A percentile compares a stretch with the other conserved stretches of the same genome.
These are phyloP conservation scores for Zele albiditarsus DNA, from an alignment of 2,888 invertebrate species.

Conservation along the genomic window DNA sequence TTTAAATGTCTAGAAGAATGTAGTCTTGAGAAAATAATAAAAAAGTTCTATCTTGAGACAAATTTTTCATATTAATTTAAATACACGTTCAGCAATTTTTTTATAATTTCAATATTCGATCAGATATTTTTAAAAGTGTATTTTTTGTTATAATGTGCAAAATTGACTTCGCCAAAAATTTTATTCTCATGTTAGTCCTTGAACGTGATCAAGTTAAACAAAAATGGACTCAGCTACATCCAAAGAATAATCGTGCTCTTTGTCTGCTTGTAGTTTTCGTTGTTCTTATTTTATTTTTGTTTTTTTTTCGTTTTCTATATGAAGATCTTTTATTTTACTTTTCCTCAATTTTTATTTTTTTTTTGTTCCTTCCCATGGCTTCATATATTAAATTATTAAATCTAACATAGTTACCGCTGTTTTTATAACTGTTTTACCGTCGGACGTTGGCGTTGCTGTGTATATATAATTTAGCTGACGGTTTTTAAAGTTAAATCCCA, in stretches of 20 bases:
- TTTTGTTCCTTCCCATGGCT: background rate
- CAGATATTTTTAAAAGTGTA: too few relatives aligned
- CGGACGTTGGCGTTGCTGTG: conserved; percentile 43
- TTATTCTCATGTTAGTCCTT: background rate
- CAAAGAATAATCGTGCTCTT: background rate
- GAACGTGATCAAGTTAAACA: background rate
- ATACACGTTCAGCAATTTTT: too few relatives aligned
- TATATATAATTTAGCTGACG: conserved; percentile 43
- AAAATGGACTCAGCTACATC: background rate
- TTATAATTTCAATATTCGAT: too few relatives aligned
- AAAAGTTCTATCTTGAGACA: too few relatives aligned
- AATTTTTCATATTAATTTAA: too few relatives aligned
- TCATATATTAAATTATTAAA: conserved; percentile 66
- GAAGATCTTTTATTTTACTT: background rate
- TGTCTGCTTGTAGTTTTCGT: background rate
- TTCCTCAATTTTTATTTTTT: background rate
- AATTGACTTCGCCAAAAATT: too few relatives aligned
- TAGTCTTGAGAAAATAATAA: too few relatives aligned
- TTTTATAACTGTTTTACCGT: conserved; percentile 72
- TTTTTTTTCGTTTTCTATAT: background rate
- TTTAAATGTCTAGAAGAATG: too few relatives aligned
- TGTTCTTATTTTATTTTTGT: background rate
- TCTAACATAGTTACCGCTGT: conserved; percentile 71
- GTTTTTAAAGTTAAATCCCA: conserved; percentile 52
- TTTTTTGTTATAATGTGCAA: too few relatives aligned